Conservation (phyloP, 2,888 invertebrate genomes). For the Oxystoma pomonae region DNA sequence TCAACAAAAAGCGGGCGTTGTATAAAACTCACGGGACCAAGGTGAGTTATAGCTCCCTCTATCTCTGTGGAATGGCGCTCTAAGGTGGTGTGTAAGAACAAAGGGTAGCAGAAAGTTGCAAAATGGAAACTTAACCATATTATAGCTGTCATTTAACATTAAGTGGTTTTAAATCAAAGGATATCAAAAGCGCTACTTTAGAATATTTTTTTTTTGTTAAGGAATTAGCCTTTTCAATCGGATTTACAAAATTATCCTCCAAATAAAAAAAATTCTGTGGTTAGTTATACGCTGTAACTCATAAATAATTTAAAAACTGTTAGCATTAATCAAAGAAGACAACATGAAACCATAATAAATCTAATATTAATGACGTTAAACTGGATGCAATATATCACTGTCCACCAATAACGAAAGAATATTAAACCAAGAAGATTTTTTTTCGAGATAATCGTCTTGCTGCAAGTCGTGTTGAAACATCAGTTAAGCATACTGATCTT, state of each 20-base stretch:
- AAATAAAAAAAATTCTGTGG: not conserved
- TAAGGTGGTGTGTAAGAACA: not conserved
- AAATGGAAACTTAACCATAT: not conserved
- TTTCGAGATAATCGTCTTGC: not conserved
- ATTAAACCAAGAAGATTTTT: constrained; percentile 20
- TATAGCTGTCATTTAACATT: not conserved
- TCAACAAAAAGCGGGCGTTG: not conserved
- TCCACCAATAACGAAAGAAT: constrained; percentile 18
- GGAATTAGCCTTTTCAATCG: no score
- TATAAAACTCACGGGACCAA: not conserved
- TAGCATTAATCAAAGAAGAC: not conserved
- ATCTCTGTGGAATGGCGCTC: not conserved
- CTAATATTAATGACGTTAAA: constrained; percentile 3
- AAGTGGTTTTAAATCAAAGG: not conserved
- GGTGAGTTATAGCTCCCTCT: not conserved
- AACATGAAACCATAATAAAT: not conserved
- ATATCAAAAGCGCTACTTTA: not conserved
- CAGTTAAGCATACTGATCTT: not conserved
- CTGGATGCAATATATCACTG: constrained; percentile 13
- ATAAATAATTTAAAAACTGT: not conserved
- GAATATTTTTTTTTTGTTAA: not conserved
- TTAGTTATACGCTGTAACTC: not conserved
- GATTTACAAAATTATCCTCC: not conserved
- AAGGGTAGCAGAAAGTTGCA: not conserved
- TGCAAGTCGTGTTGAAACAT: not conserved